Conservation (phyloP, 2,113 vertebrate species). For the Gorilla gorilla region DNA sequence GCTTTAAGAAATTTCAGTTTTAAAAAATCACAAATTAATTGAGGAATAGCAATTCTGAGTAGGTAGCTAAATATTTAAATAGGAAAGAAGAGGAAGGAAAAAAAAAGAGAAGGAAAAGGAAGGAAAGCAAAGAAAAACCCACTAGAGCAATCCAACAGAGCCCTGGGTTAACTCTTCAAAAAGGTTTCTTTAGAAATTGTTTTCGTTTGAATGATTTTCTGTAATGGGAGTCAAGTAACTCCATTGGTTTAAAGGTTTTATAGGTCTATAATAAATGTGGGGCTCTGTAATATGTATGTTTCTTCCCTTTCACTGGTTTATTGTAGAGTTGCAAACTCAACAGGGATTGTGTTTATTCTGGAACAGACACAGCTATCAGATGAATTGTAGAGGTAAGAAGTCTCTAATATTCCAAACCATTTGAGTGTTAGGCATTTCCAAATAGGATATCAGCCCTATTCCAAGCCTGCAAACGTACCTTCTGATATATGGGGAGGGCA, state of each 20-base stretch:
- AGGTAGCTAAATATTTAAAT: neutral
- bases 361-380: conserved; percentile 69
- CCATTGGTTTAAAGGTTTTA: neutral
- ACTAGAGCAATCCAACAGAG: neutral
- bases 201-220: conserved; percentile 27
- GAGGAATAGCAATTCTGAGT: neutral
- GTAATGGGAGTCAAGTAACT: neutral
- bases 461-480: conserved; percentile 69
- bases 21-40: neutral
- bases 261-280: neutral
- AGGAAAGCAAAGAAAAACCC: neutral
- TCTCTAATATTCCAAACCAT: conserved; percentile 77
- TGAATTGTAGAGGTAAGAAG: conserved; percentile 69
- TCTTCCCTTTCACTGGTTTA: conserved; percentile 70
- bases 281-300: neutral
- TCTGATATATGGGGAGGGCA: neutral
- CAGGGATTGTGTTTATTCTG: conserved; percentile 79
- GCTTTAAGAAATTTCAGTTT: neutral
- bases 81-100: neutral
- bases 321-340: conserved; percentile 66
- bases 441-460: conserved; percentile 83
- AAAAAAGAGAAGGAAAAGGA: neutral
- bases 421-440: conserved; percentile 79
- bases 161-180: neutral
- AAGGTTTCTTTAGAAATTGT: neutral